These are phyloP conservation scores for Eupsittula cactorum DNA, from an alignment of 2,113 vertebrate species.

Conservation along the genomic window DNA sequence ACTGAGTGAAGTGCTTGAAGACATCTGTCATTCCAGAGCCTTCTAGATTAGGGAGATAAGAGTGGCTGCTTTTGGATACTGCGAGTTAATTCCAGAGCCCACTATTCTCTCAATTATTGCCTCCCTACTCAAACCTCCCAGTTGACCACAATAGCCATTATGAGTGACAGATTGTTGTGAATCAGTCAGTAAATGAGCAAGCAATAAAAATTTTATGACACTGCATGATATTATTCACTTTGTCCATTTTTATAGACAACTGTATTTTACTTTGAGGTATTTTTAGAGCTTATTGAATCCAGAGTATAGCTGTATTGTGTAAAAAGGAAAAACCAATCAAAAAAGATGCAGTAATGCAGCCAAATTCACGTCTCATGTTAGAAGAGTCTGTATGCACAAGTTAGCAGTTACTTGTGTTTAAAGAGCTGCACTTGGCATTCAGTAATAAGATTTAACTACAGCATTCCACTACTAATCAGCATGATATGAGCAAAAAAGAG, in stretches of 20 bases:
- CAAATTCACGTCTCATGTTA: neutral
- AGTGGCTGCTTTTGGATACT: neutral
- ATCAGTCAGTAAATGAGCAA: conserved; percentile 14
- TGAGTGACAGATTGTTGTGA: neutral
- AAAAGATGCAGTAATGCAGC: neutral
- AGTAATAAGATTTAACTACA: conserved; percentile 1
- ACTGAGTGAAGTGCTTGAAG: neutral
- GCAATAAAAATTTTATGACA: neutral
- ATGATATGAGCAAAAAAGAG: neutral
- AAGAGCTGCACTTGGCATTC: conserved; percentile 10
- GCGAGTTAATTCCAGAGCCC: neutral
- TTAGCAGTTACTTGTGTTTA: conserved; percentile 6
- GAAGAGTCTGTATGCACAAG: neutral
- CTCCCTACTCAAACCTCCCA: neutral
- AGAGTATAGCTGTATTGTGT: neutral
- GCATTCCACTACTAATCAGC: neutral
- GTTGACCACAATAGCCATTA: neutral
- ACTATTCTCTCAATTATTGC: neutral
- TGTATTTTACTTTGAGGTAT: conserved; percentile 10
- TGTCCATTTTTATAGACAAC: neutral
- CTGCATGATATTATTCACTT: neutral
- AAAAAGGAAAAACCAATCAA: neutral
- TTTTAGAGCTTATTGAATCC: conserved; percentile 29
- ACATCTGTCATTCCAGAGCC: neutral
- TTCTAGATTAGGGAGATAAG: neutral